Evolutionary conservation across 2,113 vertebrate species (phyloP), one percentile per base, ranked within the genome.

Genomic region (Uria lomvia): DNA sequence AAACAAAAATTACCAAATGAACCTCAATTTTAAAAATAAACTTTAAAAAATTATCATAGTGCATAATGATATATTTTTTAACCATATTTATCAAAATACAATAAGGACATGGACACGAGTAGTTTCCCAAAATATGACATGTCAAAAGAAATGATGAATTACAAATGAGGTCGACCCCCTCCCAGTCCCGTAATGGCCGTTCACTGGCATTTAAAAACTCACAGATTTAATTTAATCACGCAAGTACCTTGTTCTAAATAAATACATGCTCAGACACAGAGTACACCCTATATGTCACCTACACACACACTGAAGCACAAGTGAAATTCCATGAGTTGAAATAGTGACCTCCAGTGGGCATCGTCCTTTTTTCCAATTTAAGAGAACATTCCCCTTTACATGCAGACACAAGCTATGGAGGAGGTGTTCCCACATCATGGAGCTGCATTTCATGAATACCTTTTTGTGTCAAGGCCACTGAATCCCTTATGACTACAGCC

Each of bases 261-360:
- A 82, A 62, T 2, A 53, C 10, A 12, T 8, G 20, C 17, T 26
- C 23, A n/a, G 82, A 10, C 58, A 34, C 24, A 32, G n/a, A n/a
- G 50, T 3, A 38, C 1, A 0, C 5, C 55, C 36, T n/a, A 3
- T 3, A 3, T 0, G 4, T 14, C 71, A 75, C 53, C 78, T 22
- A 12, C 78, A 62, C 5, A 13, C 26, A 30, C 22, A 14, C 19
- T 0, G 1, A n/a, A 87, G 50, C 22, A 16, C 13, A 14, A 63
- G 42, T 3, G 29, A 8, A 80, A 81, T 38, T 86, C 45, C 82
- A 29, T 1, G 15, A 88, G 75, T 3, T 65, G 47, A 52, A 92
- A 94, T 12, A 93, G 91, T 81, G 91, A 96, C 86, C 91, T 70
- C 94, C 95, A 84, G 83, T 32, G 95, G 91, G 83, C 72, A 92